These are phyloP conservation scores for Calosoma granatense DNA, from an alignment of 1,140 invertebrate species.

Conservation along the genomic window DNA sequence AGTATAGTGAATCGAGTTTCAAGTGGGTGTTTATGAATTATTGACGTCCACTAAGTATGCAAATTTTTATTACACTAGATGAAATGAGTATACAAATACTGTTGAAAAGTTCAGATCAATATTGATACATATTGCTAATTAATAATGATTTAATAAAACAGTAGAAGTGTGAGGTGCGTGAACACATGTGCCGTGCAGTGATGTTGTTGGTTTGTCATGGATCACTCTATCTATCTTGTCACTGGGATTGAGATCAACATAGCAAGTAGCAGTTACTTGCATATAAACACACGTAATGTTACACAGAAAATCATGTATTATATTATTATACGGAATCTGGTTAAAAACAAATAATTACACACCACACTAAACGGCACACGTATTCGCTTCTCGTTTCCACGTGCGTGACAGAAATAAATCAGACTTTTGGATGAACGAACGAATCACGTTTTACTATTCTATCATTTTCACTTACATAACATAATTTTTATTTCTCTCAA, in stretches of 20 bases:
- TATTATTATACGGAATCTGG: no score
- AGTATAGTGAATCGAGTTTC: no score
- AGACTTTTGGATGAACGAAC: no score
- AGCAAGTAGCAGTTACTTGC: no score
- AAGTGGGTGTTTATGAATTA: not conserved
- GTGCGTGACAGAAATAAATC: no score
- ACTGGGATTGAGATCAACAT: no score
- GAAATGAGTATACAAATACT: slow-evolving; percentile 7
- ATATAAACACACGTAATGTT: not conserved
- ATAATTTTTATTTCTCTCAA: not conserved
- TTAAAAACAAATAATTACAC: no score
- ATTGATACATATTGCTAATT: slow-evolving; percentile 3
- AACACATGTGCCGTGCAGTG: not conserved
- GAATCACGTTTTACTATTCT: not conserved
- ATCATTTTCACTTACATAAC: not conserved
- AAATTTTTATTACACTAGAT: slow-evolving; percentile 8
- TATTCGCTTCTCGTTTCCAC: no score
- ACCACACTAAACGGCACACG: no score
- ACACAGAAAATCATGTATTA: no score
- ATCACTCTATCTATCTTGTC: no score
- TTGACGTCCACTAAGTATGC: not conserved
- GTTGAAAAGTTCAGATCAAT: not conserved
- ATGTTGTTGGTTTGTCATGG: no score
- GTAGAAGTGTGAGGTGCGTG: not conserved
- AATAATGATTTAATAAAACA: not conserved